Evolutionary conservation across 2,888 invertebrate species (phyloP), one percentile per base, ranked within the genome.

Genomic region (Gari tellinella): DNA sequence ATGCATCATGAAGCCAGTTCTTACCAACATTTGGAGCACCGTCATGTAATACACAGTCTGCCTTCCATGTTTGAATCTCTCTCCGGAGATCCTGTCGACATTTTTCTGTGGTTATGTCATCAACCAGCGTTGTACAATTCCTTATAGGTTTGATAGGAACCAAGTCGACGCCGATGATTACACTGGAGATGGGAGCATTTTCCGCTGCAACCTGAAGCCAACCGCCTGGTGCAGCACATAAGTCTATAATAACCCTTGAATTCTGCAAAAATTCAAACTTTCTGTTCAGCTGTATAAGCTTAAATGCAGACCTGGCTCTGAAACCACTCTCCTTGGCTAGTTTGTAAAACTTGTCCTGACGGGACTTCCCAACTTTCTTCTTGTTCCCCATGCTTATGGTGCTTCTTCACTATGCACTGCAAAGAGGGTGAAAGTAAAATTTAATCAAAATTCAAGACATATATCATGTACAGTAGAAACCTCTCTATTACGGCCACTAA

Each of bases 151-250:
- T 95, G 80, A 99, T 99, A 0, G 99, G 97, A 86, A 95, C 98
- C 90, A 99, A 94, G 94, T 99, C 99, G 38, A 99, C 96, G 62
- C 99, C 98, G 56, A 99, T 94, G 15, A 99, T 97, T 62, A 99
- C 94, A 90, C 97, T 97, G 5, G 98, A 98, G 0, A 98, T 94
- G 0, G 99, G 99, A 97, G 99, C 99, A 91, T 98, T 97, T 92
- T 99, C 96, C 87, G 96, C 95, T 53, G 99, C 99, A 61, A 99
- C 99, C 62, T 99, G 99, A 95, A 99, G 97, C 99, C 99, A 99
- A 85, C 99, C 99, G 89, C 99, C 99, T 0, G 99, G 99, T 0
- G 99, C 99, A 15, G 99, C 99, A 93, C 99, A 99, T 75, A 99
- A 93, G 94, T 99, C 99, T 88, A 99, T 95, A 84, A 98, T 96